Conservation (phyloP, 2,797 vertebrate species). For the Tamandua tetradactyla region DNA sequence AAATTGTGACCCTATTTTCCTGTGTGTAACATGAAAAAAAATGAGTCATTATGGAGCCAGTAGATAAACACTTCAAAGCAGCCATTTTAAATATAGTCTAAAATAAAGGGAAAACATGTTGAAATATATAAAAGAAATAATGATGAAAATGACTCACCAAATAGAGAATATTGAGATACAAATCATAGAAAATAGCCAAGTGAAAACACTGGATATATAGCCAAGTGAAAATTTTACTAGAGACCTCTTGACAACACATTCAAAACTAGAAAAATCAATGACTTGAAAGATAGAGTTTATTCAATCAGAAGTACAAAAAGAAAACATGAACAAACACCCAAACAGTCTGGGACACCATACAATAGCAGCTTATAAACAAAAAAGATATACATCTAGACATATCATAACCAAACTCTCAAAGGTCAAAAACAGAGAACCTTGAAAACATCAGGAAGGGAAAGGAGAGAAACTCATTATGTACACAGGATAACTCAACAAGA, state of each 20-base stretch:
- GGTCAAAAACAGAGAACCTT: neutral
- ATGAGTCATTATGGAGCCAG: neutral
- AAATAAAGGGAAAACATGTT: neutral
- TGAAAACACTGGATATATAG: neutral
- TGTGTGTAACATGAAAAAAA: neutral
- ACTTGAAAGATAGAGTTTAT: neutral
- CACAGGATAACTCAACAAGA: neutral
- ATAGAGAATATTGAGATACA: neutral
- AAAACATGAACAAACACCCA: neutral
- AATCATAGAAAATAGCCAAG: neutral
- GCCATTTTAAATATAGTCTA: neutral
- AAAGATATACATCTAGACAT: too few relatives aligned
- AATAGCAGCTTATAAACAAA: neutral
- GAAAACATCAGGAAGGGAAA: too few relatives aligned
- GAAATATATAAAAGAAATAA: neutral
- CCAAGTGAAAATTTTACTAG: neutral
- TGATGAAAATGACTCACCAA: neutral
- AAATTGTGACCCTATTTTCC: neutral
- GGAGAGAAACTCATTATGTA: too few relatives aligned
- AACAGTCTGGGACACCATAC: neutral
- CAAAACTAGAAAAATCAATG: neutral
- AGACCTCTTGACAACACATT: neutral
- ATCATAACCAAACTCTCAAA: neutral
- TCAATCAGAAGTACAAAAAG: neutral
- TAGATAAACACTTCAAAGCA: neutral